Evolutionary conservation across 2,888 invertebrate genomes (phyloP).

Genomic region (Drosophila putrida): DNA sequence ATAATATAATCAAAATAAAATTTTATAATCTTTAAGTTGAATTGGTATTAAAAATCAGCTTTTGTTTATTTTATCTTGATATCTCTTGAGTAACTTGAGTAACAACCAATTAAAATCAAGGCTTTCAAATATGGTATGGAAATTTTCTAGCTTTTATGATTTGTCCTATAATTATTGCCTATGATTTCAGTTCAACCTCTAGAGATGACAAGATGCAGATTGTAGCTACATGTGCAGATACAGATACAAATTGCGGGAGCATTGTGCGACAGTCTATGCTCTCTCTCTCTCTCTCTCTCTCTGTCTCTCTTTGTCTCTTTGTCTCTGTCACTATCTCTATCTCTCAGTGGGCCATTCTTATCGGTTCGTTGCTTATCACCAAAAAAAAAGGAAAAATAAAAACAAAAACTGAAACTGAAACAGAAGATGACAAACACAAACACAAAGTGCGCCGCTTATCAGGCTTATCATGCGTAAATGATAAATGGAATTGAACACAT

Average conservation of each 20-base stretch:
- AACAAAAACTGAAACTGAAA: neutral
- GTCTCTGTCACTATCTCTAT: neutral
- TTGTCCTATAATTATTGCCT: too few relatives aligned
- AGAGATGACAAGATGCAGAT: constrained; percentile 49
- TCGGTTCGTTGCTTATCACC: constrained; percentile 32
- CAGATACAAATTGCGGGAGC: constrained; percentile 26
- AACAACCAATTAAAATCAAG: constrained; percentile 1
- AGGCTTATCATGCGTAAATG: constrained; percentile 72
- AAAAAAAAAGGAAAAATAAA: neutral
- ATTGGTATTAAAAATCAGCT: too few relatives aligned
- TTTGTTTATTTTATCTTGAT: too few relatives aligned
- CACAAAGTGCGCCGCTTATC: constrained; percentile 62
- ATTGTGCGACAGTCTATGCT: constrained; percentile 4
- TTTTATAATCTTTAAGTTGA: too few relatives aligned
- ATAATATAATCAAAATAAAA: too few relatives aligned
- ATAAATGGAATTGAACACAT: constrained; percentile 70
- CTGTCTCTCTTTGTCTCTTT: neutral
- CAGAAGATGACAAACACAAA: constrained; percentile 17
- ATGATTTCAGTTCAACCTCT: constrained; percentile 20
- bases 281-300: neutral
- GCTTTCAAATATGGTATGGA: neutral
- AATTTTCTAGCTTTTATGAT: too few relatives aligned
- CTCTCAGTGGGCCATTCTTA: neutral
- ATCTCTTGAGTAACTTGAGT: neutral
- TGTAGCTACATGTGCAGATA: constrained; percentile 27